Evolutionary conservation across 2,797 vertebrate species (phyloP), one percentile per base, ranked within the genome.

Genomic region (Poliocrania exsul): DNA sequence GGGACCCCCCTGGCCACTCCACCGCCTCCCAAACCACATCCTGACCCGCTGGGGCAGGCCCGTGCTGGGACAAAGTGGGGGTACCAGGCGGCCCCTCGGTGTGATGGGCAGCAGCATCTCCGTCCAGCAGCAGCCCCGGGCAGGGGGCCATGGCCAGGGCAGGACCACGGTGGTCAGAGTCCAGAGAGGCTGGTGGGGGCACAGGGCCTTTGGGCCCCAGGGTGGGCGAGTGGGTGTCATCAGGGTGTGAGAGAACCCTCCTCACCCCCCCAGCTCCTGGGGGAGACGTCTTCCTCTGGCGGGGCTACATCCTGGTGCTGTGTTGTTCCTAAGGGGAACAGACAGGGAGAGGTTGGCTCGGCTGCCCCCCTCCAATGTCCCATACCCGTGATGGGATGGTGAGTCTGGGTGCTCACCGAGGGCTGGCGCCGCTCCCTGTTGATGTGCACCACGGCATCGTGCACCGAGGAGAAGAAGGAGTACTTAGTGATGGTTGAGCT

Each of bases 381-480:
- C 23, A 21, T 7, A 6, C 21, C 21, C 2, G 3, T 5, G 24
- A 5, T 10, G 24, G 58, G 47, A n/a, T 0, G 1, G 29, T 2
- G 6, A 33, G 70, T 10, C 15, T 3, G 18, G 28, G 13, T 11
- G 37, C 92, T 83, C 61, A 97, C 95, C 3, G 5, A 17, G 51
- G 53, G 46, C 47, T 3, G 21, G 69, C 5, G 64, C 3, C 2
- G 75, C 54, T 81, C 83, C 13, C 40, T 60, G 14, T 83, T 61
- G 56, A 95, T 31, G 54, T 97, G 97, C 57, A 44, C 65, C 73
- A 99, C 98, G 1, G 99, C 98, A 1, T 99, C 99, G 0, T 99
- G 98, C 67, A 99, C 97, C 0, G 99, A 98, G 61, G 97, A 97
- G 71, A 99, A 99, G 70, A 99, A 98, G 61, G 66, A 96, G 56